Evolutionary conservation across 2,797 vertebrate genomes (phyloP), one percentile per base, ranked within the genome.

Genomic region (Sebastes itinus): DNA sequence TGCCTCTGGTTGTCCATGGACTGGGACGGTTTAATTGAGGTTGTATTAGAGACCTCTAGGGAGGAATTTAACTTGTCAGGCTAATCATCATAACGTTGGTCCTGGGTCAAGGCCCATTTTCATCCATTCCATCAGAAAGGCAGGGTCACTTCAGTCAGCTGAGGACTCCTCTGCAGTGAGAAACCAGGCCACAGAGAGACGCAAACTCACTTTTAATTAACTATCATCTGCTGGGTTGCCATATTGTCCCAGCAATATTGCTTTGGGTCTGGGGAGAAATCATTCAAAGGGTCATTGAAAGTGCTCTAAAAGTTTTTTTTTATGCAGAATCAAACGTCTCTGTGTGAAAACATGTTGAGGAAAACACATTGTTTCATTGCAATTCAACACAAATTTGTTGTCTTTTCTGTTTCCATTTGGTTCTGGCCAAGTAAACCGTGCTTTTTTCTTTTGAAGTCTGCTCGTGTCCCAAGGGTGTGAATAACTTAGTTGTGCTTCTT

Each of bases 61-160:
- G 88, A 88, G 63, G 77, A 91, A 89, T 92, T 87, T 81, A 90
- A 91, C 85, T 91, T 88, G 92, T 94, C 90, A 89, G 83, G 86
- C 80, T 87, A 90, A 92, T 93, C 82, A 88, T 93, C 75, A 75
- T 88, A 92, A 92, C 89, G 87, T 87, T 82, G 75, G 82, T 81
- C 82, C 77, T 56, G 77, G 92, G 90, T 93, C 84, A 70, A 75
- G 78, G 83, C 74, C 71, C 82, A 86, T 84, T 93, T 93, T 85
- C 30, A 79, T 77, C 83, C 61, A 62, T 87, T 81, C 75, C 71
- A 62, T 86, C 74, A 82, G 58, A 85, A 76, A 77, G 58, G 23
- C 84, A 76, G 77, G 77, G 85, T 89, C 81, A 84, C 33, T 86
- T 72, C 66, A 85, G 85, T 80, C 78, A 85, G 49, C 59, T 7